phyloP scores from a whole-genome alignment of 2,888 invertebrate species.

The Dorcus parallelipipedus region DNA sequence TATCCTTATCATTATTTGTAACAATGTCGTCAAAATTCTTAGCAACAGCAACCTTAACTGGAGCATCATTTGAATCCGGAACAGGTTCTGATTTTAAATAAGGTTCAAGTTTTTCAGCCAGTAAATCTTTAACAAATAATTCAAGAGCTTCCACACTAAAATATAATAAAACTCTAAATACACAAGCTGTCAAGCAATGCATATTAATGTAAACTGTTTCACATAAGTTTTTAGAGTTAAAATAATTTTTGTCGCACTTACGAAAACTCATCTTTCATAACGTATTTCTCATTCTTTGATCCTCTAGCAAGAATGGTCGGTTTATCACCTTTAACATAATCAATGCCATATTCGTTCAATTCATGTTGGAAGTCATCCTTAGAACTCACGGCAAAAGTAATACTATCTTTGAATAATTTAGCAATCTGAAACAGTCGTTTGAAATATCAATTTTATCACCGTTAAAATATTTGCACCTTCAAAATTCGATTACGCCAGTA shows the following conservation, averaged over 20 bases:
- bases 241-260: conserved; percentile 43
- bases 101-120: conserved; percentile 80
- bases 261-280: conserved; percentile 89
- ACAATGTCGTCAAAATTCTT: conserved; percentile 97
- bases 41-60: conserved; percentile 87
- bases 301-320: conserved; percentile 85
- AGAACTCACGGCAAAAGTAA: conserved; percentile 86
- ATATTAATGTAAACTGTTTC: no score
- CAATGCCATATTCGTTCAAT: conserved; percentile 89
- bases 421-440: conserved; percentile 55
- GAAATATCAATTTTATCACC: background rate
- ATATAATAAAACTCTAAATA: conserved; percentile 4
- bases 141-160: conserved; percentile 78
- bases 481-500: conserved; percentile 98
- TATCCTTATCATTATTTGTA: conserved; percentile 85
- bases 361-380: conserved; percentile 94
- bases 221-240: no score
- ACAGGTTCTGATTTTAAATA: conserved; percentile 94
- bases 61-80: conserved; percentile 79
- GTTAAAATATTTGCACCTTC: conserved; percentile 56
- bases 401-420: conserved; percentile 62
- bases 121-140: conserved; percentile 78
- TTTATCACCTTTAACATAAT: conserved; percentile 82
- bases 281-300: conserved; percentile 81
- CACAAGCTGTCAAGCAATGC: no score